Base-by-base conservation (phyloP, 2,797 vertebrate genomes). In the Cercopithecus diana region DNA sequence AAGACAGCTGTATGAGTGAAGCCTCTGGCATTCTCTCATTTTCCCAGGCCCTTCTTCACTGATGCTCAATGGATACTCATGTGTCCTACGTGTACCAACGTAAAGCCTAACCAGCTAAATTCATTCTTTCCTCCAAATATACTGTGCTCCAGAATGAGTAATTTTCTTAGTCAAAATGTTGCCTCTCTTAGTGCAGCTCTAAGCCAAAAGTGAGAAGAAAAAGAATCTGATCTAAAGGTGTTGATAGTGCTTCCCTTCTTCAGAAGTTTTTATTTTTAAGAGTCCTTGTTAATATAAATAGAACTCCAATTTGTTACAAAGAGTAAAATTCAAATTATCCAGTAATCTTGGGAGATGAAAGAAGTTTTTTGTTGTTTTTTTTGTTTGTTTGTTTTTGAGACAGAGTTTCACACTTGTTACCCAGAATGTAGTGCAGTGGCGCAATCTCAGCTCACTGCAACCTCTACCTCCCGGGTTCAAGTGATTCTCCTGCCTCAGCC, bases 271-370 rank as follows among this genome's bases (percentile, higher is more conserved):
- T 55, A 7, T 88, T 95, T 61, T 75, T 41, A 43, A 57, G 41
- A 83, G 39, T 75, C 11, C 58, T 43, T 79, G 5, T 41, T 72
- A 72, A 61, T 58, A n/a, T 28, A 89, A 85, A 73, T 72, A 88
- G 45, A 90, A 90, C 93, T 87, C 52, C 64, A 90, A 45, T 33
- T 52, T 39, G 4, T 39, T 26, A 79, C 28, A 55, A 33, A 70
- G 73, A 86, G 28, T 39, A 50, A 90, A 77, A 90, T 86, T 67
- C 19, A 67, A 92, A 88, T 41, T 85, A 90, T 39, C 24, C 26
- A 77, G 30, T 72, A 45, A 77, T 79, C 77, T 50, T 90, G 85
- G 48, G 36, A 87, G 28, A 43, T 33, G 7, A 64, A 33, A 64
- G 61, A 33, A 15, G 14, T 64, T 17, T 33, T 64, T 61, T 61